phyloP scores from a whole-genome alignment of 2,888 invertebrate genomes.

The Drosophila meridionalis region DNA sequence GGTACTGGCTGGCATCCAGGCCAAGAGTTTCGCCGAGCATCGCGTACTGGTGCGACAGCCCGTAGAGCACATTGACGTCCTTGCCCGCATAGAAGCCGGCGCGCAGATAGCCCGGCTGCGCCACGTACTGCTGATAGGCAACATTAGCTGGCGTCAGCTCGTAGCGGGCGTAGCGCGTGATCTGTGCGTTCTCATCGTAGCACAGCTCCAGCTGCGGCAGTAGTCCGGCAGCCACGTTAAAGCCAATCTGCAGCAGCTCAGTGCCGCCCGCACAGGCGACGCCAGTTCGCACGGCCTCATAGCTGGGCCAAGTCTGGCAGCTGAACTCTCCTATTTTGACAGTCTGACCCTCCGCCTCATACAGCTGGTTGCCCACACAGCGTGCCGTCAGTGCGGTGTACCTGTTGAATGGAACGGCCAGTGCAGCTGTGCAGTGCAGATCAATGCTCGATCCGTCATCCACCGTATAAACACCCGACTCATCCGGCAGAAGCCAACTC shows the following conservation, averaged over 20 bases:
- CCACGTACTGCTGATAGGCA: conserved; percentile 83
- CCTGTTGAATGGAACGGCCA: conserved; percentile 55
- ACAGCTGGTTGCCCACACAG: conserved; percentile 74
- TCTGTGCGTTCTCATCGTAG: conserved; percentile 82
- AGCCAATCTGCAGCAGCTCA: conserved; percentile 84
- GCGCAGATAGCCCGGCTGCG: conserved; percentile 81
- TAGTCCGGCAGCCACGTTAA: conserved; percentile 75
- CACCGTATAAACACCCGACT: conserved; percentile 67
- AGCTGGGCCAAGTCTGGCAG: conserved; percentile 80
- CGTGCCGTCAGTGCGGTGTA: conserved; percentile 71
- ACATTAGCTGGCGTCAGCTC: conserved; percentile 84
- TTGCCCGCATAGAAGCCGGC: conserved; percentile 82
- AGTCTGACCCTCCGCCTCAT: conserved; percentile 65
- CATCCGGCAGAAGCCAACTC: conserved; percentile 72
- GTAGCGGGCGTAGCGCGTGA: conserved; percentile 84
- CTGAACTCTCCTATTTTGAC: conserved; percentile 73
- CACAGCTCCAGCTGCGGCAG: conserved; percentile 84
- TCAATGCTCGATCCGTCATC: conserved; percentile 73
- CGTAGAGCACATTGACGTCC: conserved; percentile 82
- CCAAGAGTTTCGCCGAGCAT: conserved; percentile 82
- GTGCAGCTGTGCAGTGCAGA: conserved; percentile 75
- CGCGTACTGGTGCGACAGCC: conserved; percentile 77
- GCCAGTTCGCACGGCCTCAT: conserved; percentile 73
- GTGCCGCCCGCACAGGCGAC: conserved; percentile 78
- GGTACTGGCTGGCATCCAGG: conserved; percentile 67